Base-by-base conservation (phyloP, 2,797 vertebrate species). In the Takifugu ocellatus region DNA sequence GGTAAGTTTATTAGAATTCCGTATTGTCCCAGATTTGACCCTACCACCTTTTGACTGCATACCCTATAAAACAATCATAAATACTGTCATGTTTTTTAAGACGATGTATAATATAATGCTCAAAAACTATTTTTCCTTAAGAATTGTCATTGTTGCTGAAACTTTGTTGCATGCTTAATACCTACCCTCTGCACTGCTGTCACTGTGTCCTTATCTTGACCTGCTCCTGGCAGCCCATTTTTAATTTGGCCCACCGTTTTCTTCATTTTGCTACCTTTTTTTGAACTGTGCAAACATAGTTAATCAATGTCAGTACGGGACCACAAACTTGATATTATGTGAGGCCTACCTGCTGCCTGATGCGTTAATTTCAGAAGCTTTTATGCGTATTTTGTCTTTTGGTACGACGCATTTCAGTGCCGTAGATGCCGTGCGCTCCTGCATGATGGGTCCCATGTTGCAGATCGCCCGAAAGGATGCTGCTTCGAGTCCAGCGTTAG, bases 361-460 rank as follows among this genome's bases (percentile, higher is more conserved):
- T 25, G 77, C 88, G 56, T 73, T 85, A 25, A 90, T 91, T 78
- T 92, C 90, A 1, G 88, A 75, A 57, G 89, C 87, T 84, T 91
- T 92, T 17, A 75, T 82, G 63, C 86, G 79, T 54, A 90, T 84
- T 81, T 91, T 90, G 45, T 92, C 92, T 79, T 90, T 92, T 68
- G 84, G 85, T 58, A 89, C 84, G 54, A 90, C 78, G 75, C 85
- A 89, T 78, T 87, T 91, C 51, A 90, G 79, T 31, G 87, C 70
- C 61, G 88, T 86, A 72, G 89, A 86, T 76, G 88, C 74, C 53
- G 90, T 83, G 72, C 85, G 85, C 55, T 93, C 92, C 84, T 93
- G 91, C 82, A 93, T 88, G 78, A 92, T 91, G 70, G 91, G 91
- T 74, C 92, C 91, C 92, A 93, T 93, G 72, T 62, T 87, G 83